Evolutionary conservation across 2,113 vertebrate species (phyloP), one percentile per base, ranked within the genome.

Genomic region (Channa maculata): DNA sequence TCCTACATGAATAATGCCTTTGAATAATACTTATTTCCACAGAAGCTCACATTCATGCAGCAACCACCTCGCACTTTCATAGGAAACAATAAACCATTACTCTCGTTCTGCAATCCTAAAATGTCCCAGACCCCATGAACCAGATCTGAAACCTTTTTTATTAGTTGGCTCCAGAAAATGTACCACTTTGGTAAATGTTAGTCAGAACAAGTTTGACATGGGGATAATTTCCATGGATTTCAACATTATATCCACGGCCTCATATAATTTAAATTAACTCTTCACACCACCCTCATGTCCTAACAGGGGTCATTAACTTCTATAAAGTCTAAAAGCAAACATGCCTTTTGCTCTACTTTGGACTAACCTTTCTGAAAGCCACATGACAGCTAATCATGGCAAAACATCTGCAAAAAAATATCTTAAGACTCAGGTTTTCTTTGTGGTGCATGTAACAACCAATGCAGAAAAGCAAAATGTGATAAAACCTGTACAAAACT

Each of bases 1-100:
- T 80, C 75, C 79, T 63, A 77, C 63, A 65, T 3, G 36, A 74
- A 54, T 71, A 15, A 73, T 61, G 55, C 67, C 69, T 86, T 79
- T 76, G 64, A 68, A 63, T 61, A 57, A 70, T 62, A 51, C 67
- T 81, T 14, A 15, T 48, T 72, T 65, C 65, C 58, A 50, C 44
- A 58, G 44, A 60, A n/a, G 37, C 59, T 69, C 69, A 46, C 65
- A 44, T 59, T 77, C 52, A 66, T 71, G 69, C 51, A 14, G 49
- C 52, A 36, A 61, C 41, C 33, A 14, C 77, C 44, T 63, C 66
- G 1, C 5, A 39, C 38, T 54, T 41, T 80, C 48, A 79, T n/a
- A 1, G 62, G 45, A 71, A 71, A 65, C 67, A 71, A 83, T 71
- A 79, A 71, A 80, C 7, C 44, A 24, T 36, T 12, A n/a, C 60